phyloP scores from a whole-genome alignment of 2,797 vertebrate species.

The Phalloptychus januarius region DNA sequence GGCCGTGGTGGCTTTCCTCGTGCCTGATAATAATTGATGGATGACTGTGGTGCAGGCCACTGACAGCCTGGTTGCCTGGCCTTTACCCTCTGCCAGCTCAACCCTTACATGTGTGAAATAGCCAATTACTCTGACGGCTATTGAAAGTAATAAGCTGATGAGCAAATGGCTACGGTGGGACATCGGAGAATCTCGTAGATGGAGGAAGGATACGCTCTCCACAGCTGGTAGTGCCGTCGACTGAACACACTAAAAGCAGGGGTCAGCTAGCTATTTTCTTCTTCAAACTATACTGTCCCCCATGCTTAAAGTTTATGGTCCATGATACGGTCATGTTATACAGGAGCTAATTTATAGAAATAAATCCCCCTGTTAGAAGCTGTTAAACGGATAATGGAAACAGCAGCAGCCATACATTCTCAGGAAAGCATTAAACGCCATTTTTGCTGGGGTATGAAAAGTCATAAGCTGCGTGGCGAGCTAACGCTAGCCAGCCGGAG shows the following conservation, averaged over 20 bases:
- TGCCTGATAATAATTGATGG: slow-evolving; percentile 97
- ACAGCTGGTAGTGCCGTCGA: slow-evolving; percentile 28
- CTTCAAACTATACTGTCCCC: slow-evolving; percentile 78
- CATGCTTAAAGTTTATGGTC: slow-evolving; percentile 93
- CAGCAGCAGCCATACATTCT: slow-evolving; percentile 87
- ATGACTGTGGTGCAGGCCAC: slow-evolving; percentile 83
- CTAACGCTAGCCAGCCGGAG: slow-evolving; percentile 88
- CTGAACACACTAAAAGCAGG: slow-evolving; percentile 43
- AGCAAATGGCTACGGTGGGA: slow-evolving; percentile 93
- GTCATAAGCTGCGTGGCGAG: slow-evolving; percentile 84
- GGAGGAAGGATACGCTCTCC: slow-evolving; percentile 84
- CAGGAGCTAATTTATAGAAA: slow-evolving; percentile 90
- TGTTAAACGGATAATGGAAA: slow-evolving; percentile 95
- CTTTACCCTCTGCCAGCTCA: slow-evolving; percentile 95
- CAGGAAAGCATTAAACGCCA: slow-evolving; percentile 90
- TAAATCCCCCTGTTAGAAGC: slow-evolving; percentile 95
- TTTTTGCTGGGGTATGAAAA: slow-evolving; percentile 87
- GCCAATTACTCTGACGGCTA: slow-evolving; percentile 93
- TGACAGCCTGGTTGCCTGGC: slow-evolving; percentile 93
- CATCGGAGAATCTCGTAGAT: slow-evolving; percentile 65
- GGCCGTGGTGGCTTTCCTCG: slow-evolving; percentile 81
- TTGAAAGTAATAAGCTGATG: slow-evolving; percentile 93
- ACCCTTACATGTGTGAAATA: slow-evolving; percentile 98
- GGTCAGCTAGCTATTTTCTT: slow-evolving; percentile 69
- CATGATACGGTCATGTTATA: slow-evolving; percentile 90